Conservation (phyloP, 2,113 vertebrate genomes). For the Gavialis gangeticus region DNA sequence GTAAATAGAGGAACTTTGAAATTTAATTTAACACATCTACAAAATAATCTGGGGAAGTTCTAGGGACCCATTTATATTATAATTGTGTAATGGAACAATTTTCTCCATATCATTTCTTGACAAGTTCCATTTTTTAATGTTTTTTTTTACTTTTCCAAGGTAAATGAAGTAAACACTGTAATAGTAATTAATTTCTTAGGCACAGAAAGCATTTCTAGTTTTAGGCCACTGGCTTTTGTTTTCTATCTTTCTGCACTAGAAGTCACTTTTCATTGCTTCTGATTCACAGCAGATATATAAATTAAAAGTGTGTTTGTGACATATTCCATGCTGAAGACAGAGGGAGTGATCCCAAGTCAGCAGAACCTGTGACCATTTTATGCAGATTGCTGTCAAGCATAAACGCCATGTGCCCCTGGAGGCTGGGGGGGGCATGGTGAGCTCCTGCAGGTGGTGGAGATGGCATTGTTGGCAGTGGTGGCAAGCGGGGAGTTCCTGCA, state of each 20-base stretch:
- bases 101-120: accelerated
- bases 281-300: background rate
- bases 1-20: background rate
- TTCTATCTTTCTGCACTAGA: background rate
- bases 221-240: background rate
- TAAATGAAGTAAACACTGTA: background rate
- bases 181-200: background rate
- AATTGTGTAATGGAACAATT: accelerated
- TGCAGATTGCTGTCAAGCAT: background rate
- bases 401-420: no score
- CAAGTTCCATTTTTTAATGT: background rate
- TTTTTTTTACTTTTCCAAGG: slow-evolving; percentile 4
- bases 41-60: background rate
- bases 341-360: background rate
- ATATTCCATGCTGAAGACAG: background rate
- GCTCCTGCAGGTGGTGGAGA: no score
- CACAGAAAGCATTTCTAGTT: background rate
- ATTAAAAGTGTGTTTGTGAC: background rate
- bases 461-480: no score
- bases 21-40: background rate
- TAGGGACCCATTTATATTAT: accelerated
- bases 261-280: background rate
- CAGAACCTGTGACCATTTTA: background rate
- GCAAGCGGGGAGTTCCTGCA: no score
- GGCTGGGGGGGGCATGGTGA: no score